Conservation (phyloP, 1,140 invertebrate species). For the Drosophila bocqueti region DNA sequence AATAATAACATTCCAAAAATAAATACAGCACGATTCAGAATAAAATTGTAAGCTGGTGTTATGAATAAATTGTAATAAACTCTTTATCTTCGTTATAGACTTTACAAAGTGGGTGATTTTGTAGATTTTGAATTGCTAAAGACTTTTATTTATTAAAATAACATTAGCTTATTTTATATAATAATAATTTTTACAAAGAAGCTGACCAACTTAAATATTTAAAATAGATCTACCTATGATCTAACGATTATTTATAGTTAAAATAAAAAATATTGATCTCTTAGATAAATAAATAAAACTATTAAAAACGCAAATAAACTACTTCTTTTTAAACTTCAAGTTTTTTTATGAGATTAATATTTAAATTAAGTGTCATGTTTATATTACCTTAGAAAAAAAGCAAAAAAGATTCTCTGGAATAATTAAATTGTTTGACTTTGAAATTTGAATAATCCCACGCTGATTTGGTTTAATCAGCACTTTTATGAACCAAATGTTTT, state of each 20-base stretch:
- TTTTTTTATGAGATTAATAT: too few relatives aligned
- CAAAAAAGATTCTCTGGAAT: background rate
- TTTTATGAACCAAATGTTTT: slow-evolving; percentile 6
- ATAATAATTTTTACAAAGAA: background rate
- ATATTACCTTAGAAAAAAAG: background rate
- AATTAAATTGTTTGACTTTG: background rate
- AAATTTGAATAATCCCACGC: slow-evolving; percentile 16
- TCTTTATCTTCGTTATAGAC: background rate
- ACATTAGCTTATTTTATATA: background rate
- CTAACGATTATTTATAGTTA: background rate
- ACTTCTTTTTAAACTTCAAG: too few relatives aligned
- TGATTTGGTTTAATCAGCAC: slow-evolving; percentile 13
- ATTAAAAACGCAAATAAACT: too few relatives aligned
- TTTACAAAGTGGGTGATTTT: background rate
- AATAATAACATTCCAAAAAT: slow-evolving; percentile 18
- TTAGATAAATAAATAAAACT: background rate
- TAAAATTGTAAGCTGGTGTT: background rate
- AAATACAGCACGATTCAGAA: background rate
- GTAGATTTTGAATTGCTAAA: background rate
- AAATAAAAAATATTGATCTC: background rate
- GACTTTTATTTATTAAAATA: background rate
- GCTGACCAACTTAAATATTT: background rate
- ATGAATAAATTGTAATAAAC: background rate
- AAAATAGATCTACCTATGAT: background rate
- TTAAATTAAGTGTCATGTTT: slow-evolving; percentile 1